A percentile compares a stretch with the other conserved stretches of the same genome.
These are phyloP conservation scores for Phallusia fumigata DNA, from an alignment of 23 tunicate genomes.

Conservation along the genomic window DNA sequence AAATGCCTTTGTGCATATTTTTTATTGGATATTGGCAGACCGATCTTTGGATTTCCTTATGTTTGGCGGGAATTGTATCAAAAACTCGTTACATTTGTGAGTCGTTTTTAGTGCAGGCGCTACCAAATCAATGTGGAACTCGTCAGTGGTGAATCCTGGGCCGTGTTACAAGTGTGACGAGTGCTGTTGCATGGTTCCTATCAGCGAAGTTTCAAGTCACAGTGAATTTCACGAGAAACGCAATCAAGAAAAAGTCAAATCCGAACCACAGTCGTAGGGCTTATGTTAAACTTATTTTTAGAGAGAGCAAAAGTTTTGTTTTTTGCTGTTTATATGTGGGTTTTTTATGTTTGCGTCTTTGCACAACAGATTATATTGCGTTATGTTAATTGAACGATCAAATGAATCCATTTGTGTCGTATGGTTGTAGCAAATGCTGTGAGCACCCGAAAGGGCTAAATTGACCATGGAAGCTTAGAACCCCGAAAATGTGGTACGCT, in stretches of 20 bases:
- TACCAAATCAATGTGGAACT: not conserved
- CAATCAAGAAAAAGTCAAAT: not conserved
- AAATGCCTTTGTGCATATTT: no score
- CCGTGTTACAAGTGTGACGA: slow-evolving; percentile 6
- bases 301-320: not conserved
- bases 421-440: no score
- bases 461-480: no score
- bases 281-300: not conserved
- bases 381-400: not conserved
- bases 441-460: no score
- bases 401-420: no score
- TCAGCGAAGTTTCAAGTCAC: slow-evolving; percentile 4
- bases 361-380: not conserved
- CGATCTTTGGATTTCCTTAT: no score
- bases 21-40: no score
- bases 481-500: no score
- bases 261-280: not conserved
- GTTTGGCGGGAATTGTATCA: no score
- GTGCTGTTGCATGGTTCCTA: not conserved
- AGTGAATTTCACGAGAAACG: not conserved
- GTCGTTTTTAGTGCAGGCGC: not conserved
- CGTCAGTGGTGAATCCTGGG: not conserved
- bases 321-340: not conserved
- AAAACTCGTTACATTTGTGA: no score
- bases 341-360: not conserved